Evolutionary conservation across 2,888 invertebrate genomes (phyloP), one percentile per base, ranked within the genome.

Genomic region (Cosmorhoe ocellata): DNA sequence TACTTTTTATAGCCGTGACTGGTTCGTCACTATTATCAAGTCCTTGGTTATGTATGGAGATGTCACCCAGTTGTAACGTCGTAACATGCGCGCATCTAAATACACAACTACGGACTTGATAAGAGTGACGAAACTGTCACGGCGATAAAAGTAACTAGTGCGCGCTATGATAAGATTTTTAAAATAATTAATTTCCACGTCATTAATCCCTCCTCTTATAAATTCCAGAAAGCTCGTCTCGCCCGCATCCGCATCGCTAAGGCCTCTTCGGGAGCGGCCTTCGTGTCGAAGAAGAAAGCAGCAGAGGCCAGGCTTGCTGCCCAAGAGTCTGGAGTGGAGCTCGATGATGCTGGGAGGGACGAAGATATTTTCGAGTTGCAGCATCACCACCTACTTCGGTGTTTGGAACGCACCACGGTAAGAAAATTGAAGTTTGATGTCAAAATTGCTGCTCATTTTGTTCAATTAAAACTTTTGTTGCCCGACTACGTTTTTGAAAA

Each of bases 311-410:
- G 98, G 37, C 92, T 98, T 71, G 97, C 97, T 44, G 97, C 98
- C 42, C 95, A 96, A 88, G 97, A 97, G 87, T 97, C 97, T 34
- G 98, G 98, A 36, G 94, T 98, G 65, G 97, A 97, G 69, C 88
- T 97, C 67, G 98, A 98, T 71, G 98, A 98, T 61, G 95, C 94
- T 64, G 94, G 93, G 56, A 92, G 96, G 60, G 97, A 98, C 76
- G 98, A 98, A 78, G 99, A 99, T 84, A 98, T 99, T 76, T 99
- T 99, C 90, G 99, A 99, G 83, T 91, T 99, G 86, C 99, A 99
- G 88, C 99, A 99, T 88, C 99, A 99, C 85, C 99, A 99, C 88
- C 92, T 99, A 53, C 92, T 99, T 55, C 94, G 98, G 67, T 99
- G 99, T 87, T 92, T 99, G 72, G 99, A 99, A 87, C 97, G 98